These are phyloP conservation scores for Eurypyga helias DNA, from an alignment of 2,113 vertebrate species.

Conservation along the genomic window DNA sequence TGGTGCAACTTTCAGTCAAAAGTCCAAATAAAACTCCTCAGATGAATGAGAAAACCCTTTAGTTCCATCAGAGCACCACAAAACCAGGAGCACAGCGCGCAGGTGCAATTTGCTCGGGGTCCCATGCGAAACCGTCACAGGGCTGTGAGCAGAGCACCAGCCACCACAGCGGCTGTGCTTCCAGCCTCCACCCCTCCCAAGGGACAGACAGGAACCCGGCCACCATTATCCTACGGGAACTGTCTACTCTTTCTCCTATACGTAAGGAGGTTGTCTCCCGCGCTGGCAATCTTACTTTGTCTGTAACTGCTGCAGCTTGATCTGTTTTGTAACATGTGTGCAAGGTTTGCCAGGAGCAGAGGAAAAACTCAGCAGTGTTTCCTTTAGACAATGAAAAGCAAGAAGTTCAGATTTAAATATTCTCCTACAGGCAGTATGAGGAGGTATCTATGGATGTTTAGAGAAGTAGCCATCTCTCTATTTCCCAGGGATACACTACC, in stretches of 20 bases:
- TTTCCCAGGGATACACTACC: neutral
- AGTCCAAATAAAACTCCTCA: neutral
- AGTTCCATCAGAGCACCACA: neutral
- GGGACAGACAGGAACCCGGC: neutral
- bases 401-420: neutral
- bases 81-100: neutral
- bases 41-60: neutral
- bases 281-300: neutral
- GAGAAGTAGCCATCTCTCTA: neutral
- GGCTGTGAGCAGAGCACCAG: neutral
- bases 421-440: neutral
- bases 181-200: neutral
- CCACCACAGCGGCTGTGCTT: too few relatives aligned
- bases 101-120: rapidly evolving
- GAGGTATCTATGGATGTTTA: neutral
- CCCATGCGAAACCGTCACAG: rapidly evolving
- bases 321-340: rapidly evolving
- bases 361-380: neutral
- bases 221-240: neutral
- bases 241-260: rapidly evolving
- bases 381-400: neutral
- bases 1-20: rapidly evolving
- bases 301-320: neutral
- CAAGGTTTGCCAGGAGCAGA: neutral
- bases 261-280: neutral